Conservation (phyloP, 2,797 vertebrate species). For the Limosa lapponica region DNA sequence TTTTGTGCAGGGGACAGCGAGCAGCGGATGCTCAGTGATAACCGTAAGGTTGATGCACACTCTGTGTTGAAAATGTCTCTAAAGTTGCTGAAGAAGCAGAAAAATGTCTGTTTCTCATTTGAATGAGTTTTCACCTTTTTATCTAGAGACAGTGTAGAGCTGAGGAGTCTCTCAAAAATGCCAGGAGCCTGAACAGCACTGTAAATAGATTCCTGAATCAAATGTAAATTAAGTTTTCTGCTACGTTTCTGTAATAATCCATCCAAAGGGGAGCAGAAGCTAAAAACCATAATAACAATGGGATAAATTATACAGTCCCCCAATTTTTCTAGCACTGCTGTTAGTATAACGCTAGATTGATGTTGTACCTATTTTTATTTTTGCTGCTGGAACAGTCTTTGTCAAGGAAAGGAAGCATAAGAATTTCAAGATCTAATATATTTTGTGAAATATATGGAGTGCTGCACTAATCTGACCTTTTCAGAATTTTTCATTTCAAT, state of each 20-base stretch:
- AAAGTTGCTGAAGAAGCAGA: slow-evolving; percentile 65
- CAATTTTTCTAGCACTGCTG: background rate
- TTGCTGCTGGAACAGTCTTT: slow-evolving; percentile 28
- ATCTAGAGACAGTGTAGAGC: background rate
- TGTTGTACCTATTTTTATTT: slow-evolving; percentile 54
- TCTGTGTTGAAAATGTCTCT: background rate
- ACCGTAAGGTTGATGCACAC: background rate
- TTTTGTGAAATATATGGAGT: slow-evolving; percentile 27
- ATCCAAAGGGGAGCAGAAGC: slow-evolving; percentile 13
- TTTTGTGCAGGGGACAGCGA: background rate
- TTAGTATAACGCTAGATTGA: background rate
- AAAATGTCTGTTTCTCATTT: slow-evolving; percentile 27
- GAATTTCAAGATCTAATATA: slow-evolving; percentile 6
- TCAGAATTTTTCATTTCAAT: slow-evolving; percentile 67
- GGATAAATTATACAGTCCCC: slow-evolving; percentile 13
- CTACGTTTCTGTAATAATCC: slow-evolving; percentile 25
- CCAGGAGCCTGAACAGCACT: background rate
- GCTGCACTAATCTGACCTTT: slow-evolving; percentile 73
- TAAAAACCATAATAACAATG: slow-evolving; percentile 24
- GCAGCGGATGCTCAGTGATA: slow-evolving; percentile 27
- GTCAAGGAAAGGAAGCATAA: background rate
- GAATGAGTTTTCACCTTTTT: slow-evolving; percentile 59
- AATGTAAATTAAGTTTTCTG: slow-evolving; percentile 39
- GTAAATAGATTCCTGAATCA: slow-evolving; percentile 34
- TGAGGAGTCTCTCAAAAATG: slow-evolving; percentile 21